Evolutionary conservation across 2,888 invertebrate species (phyloP).

Genomic region (Phyllotreta cruciferae): DNA sequence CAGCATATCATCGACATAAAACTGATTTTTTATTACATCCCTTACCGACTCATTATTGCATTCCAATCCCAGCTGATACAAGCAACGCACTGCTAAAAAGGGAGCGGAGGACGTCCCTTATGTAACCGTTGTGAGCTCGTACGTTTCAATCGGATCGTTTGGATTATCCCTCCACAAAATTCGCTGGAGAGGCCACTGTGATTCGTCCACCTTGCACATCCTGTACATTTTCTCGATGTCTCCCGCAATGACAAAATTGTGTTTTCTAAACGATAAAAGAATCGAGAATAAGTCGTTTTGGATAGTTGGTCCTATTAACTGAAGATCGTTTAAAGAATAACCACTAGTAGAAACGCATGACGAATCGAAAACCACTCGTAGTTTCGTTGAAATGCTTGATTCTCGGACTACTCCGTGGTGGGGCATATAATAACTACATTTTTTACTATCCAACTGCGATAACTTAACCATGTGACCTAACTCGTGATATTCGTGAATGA

Average conservation of each 20-base stretch:
- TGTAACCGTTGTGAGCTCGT: slow-evolving; percentile 48
- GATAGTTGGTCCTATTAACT: slow-evolving; percentile 23
- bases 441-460: not conserved
- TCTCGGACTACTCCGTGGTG: slow-evolving; percentile 28
- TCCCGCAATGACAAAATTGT: slow-evolving; percentile 19
- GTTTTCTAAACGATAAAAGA: slow-evolving; percentile 16
- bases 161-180: slow-evolving; percentile 52
- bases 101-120: slow-evolving; percentile 50
- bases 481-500: slow-evolving; percentile 31
- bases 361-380: slow-evolving; percentile 46
- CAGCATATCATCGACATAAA: too few species aligned
- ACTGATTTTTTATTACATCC: too few species aligned
- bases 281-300: slow-evolving; percentile 15
- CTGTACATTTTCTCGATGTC: slow-evolving; percentile 32
- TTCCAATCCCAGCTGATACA: too few species aligned
- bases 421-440: slow-evolving; percentile 26
- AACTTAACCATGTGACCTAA: slow-evolving; percentile 31
- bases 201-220: slow-evolving; percentile 23
- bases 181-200: slow-evolving; percentile 40
- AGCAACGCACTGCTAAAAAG: slow-evolving; percentile 43
- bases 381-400: slow-evolving; percentile 21
- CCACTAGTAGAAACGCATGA: slow-evolving; percentile 20
- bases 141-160: slow-evolving; percentile 33
- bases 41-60: too few species aligned
- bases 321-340: slow-evolving; percentile 31